phyloP scores from a whole-genome alignment of 2,888 invertebrate species.

The Rosalia funebris region DNA sequence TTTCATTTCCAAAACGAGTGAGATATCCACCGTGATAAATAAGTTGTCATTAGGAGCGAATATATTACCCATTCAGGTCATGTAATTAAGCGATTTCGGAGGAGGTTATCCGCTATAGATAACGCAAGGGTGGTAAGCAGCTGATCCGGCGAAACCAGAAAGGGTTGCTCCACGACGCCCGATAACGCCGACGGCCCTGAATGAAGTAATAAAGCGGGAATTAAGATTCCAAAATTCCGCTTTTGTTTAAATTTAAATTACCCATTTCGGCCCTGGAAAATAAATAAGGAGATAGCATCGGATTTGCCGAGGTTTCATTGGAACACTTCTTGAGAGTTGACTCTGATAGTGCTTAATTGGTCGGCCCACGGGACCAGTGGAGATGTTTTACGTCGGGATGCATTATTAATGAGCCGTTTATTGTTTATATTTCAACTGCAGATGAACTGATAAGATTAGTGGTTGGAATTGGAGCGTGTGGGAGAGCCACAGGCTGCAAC shows the following conservation, averaged over 20 bases:
- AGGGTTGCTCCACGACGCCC: constrained; percentile 17
- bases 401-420: constrained; percentile 35
- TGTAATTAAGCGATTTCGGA: constrained; percentile 51
- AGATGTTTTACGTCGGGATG: constrained; percentile 30
- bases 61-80: constrained; percentile 48
- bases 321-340: constrained; percentile 26
- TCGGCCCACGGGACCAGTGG: constrained; percentile 16
- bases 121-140: no score
- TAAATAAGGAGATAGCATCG: constrained; percentile 31
- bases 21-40: constrained; percentile 52
- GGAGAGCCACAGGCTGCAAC: not conserved
- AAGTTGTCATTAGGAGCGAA: constrained; percentile 50
- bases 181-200: constrained; percentile 12
- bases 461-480: not conserved
- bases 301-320: constrained; percentile 27
- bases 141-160: constrained; percentile 1
- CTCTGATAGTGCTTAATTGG: constrained; percentile 30
- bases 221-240: constrained; percentile 11
- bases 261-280: constrained; percentile 22
- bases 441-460: constrained; percentile 34
- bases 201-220: constrained; percentile 10
- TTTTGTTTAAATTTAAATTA: constrained; percentile 33
- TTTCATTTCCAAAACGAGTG: constrained; percentile 42
- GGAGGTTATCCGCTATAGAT: constrained; percentile 40
- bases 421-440: constrained; percentile 31